Evolutionary conservation across 2,113 vertebrate species (phyloP).

Genomic region (Rallus limicola): DNA sequence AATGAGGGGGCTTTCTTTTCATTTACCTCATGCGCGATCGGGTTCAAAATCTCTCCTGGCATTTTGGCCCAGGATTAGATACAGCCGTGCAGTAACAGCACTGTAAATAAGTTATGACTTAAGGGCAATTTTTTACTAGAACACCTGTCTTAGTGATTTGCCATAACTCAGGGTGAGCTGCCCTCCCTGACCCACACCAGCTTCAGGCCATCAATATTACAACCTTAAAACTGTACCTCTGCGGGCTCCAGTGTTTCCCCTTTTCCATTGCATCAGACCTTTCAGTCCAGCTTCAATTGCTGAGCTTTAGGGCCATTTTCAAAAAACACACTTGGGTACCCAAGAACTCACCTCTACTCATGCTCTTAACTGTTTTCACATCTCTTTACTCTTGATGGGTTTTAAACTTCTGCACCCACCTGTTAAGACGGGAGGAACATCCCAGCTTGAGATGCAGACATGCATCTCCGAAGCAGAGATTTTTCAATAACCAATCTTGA

Average conservation of each 20-base stretch:
- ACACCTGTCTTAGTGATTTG: neutral
- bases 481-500: neutral
- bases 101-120: neutral
- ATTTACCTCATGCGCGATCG: fast-evolving
- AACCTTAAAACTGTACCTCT: neutral
- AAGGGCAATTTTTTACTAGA: neutral
- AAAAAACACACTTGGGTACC: neutral
- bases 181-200: neutral
- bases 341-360: neutral
- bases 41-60: neutral
- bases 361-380: neutral
- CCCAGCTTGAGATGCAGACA: fast-evolving
- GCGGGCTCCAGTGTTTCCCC: neutral
- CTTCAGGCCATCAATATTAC: neutral
- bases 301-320: neutral
- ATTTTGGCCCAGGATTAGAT: neutral
- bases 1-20: neutral
- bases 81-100: fast-evolving
- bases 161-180: neutral
- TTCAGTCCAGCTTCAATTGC: neutral
- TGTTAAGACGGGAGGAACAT: neutral
- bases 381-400: neutral
- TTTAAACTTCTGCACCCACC: neutral
- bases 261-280: neutral
- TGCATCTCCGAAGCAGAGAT: neutral